Conservation (phyloP, 2,888 invertebrate genomes). For the Dryomyza anilis region DNA sequence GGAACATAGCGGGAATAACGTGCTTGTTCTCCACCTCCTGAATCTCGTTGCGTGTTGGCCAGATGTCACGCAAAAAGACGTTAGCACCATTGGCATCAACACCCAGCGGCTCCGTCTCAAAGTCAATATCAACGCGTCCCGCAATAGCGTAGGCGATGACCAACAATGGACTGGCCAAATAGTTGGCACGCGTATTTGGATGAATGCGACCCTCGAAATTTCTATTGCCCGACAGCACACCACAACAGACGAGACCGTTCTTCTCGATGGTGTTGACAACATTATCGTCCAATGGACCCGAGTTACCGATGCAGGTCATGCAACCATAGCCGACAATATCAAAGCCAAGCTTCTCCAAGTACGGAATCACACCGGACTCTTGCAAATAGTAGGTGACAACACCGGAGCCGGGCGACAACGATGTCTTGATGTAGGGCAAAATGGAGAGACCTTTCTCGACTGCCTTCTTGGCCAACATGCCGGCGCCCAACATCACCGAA, state of each 20-base stretch:
- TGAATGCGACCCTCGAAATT: slow-evolving; percentile 99
- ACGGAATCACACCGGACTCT: slow-evolving; percentile 91
- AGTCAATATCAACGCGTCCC: slow-evolving; percentile 93
- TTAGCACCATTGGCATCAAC: slow-evolving; percentile 71
- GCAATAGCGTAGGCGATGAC: slow-evolving; percentile 98
- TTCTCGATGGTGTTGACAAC: slow-evolving; percentile 92
- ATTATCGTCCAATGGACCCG: slow-evolving; percentile 90
- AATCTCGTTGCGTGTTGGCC: slow-evolving; percentile 92
- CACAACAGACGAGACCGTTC: slow-evolving; percentile 93
- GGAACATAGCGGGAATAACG: slow-evolving; percentile 97
- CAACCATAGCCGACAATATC: slow-evolving; percentile 98
- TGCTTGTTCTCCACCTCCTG: slow-evolving; percentile 84
- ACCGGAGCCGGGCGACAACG: slow-evolving; percentile 93
- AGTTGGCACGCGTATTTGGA: slow-evolving; percentile 95
- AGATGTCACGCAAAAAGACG: slow-evolving; percentile 90
- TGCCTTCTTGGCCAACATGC: slow-evolving; percentile 91
- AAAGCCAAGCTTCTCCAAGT: slow-evolving; percentile 86
- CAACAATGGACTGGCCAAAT: slow-evolving; percentile 93
- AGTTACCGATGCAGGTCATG: slow-evolving; percentile 99
- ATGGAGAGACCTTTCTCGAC: slow-evolving; percentile 88
- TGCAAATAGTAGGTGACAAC: slow-evolving; percentile 82
- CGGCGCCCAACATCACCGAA: slow-evolving; percentile 97
- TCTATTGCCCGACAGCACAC: slow-evolving; percentile 94
- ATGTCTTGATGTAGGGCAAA: slow-evolving; percentile 94
- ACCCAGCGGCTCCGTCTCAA: slow-evolving; percentile 83